phyloP scores from a whole-genome alignment of 2,888 invertebrate species.

The Sinohyriopsis cumingii region DNA sequence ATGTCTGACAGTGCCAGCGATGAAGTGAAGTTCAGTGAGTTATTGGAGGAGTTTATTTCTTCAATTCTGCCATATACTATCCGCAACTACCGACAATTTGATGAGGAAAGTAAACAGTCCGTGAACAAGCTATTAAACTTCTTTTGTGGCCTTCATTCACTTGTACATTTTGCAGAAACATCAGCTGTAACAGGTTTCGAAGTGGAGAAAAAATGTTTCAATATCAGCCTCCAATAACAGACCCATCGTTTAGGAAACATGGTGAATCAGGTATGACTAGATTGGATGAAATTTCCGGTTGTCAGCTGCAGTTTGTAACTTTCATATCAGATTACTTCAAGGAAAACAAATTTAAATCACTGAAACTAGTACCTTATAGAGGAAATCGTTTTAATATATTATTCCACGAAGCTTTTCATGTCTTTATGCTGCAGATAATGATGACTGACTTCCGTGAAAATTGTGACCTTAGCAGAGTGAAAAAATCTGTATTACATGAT shows the following conservation, averaged over 20 bases:
- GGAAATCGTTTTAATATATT: conserved; percentile 21
- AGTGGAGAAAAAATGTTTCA: conserved; percentile 10
- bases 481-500: conserved; percentile 2
- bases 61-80: conserved; percentile 9
- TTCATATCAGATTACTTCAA: conserved; percentile 9
- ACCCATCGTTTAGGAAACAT: conserved; percentile 3
- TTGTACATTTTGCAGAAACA: conserved; percentile 26
- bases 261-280: conserved; percentile 9
- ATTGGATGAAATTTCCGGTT: conserved; percentile 21
- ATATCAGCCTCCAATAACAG: conserved; percentile 6
- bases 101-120: conserved; percentile 9
- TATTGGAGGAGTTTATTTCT: conserved; percentile 19
- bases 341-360: conserved; percentile 9
- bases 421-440: conserved; percentile 13
- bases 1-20: conserved; percentile 23
- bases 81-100: conserved; percentile 18
- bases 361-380: conserved; percentile 13
- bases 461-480: conserved; percentile 6
- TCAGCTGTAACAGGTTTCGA: conserved; percentile 7
- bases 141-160: conserved; percentile 25
- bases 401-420: conserved; percentile 12
- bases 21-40: conserved; percentile 14
- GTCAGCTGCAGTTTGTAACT: conserved; percentile 18
- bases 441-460: conserved; percentile 10
- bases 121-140: conserved; percentile 18